Conservation (phyloP, 2,888 invertebrate species). For the Eurytoma adleriae region DNA sequence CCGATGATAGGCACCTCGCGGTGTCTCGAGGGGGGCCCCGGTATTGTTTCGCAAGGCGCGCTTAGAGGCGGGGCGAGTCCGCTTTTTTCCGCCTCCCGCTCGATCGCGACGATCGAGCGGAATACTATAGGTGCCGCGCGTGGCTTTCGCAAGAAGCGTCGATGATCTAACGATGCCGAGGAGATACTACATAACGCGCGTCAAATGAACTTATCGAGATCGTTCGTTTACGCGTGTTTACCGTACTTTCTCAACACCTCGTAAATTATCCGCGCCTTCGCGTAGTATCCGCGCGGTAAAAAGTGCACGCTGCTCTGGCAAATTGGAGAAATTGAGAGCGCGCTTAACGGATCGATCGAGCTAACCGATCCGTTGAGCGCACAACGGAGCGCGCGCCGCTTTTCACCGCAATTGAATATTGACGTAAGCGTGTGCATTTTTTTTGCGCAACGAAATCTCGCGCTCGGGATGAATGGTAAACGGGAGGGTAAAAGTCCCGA, state of each 20-base stretch:
- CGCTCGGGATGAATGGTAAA: neutral
- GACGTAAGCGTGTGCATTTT: too few relatives aligned
- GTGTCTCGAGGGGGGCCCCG: too few relatives aligned
- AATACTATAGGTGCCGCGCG: neutral
- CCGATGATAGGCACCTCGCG: neutral
- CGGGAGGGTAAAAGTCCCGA: neutral
- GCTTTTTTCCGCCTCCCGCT: too few relatives aligned
- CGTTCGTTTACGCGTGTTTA: neutral
- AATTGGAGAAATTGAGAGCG: too few relatives aligned
- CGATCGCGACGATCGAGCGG: too few relatives aligned
- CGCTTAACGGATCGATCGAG: too few relatives aligned
- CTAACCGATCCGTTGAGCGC: too few relatives aligned
- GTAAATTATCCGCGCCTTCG: too few relatives aligned
- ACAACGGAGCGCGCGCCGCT: too few relatives aligned
- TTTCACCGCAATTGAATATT: too few relatives aligned
- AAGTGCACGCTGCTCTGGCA: neutral
- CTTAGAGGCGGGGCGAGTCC: too few relatives aligned
- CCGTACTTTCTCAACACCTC: slow-evolving; percentile 1
- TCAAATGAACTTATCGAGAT: neutral
- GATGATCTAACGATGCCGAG: slow-evolving; percentile 34
- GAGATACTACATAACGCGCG: neutral
- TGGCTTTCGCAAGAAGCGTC: slow-evolving; percentile 30
- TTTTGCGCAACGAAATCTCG: too few relatives aligned
- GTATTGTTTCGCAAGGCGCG: neutral
- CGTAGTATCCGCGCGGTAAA: neutral